phyloP scores from a whole-genome alignment of 2,113 vertebrate genomes.

The Bungarus multicinctus region DNA sequence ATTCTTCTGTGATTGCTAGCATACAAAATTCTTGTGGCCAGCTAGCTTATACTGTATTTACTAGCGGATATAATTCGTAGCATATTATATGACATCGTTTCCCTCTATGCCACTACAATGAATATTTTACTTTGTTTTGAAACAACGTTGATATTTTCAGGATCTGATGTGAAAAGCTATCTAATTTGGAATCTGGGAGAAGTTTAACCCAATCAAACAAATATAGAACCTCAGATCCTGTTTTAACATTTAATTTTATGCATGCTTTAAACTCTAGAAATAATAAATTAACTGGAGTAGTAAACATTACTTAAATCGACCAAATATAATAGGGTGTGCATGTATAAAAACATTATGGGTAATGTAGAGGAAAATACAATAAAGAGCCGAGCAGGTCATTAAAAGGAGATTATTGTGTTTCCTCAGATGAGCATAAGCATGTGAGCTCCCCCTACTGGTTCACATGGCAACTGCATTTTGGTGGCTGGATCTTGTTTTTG shows the following conservation, averaged over 20 bases:
- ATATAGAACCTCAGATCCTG: neutral
- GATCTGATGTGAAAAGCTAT: neutral
- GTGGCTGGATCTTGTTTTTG: constrained; percentile 1
- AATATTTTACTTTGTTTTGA: neutral
- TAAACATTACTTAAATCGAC: neutral
- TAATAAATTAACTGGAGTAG: constrained; percentile 15
- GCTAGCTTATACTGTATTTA: neutral
- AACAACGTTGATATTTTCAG: neutral
- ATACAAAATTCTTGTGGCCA: neutral
- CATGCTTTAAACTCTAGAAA: neutral
- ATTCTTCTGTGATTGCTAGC: neutral
- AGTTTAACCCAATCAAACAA: neutral
- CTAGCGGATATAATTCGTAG: neutral
- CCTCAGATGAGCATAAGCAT: neutral
- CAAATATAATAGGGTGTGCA: neutral
- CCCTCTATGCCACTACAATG: neutral
- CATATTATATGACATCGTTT: neutral
- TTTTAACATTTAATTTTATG: neutral
- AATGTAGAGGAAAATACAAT: neutral
- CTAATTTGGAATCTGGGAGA: neutral
- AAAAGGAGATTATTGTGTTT: neutral
- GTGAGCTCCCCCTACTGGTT: neutral
- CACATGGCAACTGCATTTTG: constrained; percentile 14
- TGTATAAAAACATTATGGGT: neutral
- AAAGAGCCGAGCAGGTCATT: neutral